Evolutionary conservation across 2,797 vertebrate genomes (phyloP).

Genomic region (Chloroceryle amazona): DNA sequence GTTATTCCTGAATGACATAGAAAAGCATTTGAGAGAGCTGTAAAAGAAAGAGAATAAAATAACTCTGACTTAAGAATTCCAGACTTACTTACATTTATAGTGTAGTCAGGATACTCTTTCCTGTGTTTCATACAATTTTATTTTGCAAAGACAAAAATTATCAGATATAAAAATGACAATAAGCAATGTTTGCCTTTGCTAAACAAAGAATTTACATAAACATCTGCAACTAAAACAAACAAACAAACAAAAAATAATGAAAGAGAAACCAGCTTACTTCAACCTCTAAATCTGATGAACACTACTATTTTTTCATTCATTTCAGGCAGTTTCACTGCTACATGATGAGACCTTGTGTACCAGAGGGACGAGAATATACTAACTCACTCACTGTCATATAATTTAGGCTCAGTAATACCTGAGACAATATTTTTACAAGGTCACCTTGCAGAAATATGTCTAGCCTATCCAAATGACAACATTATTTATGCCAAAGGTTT

Average conservation of each 20-base stretch:
- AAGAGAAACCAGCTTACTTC: slow-evolving; percentile 21
- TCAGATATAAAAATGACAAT: slow-evolving; percentile 42
- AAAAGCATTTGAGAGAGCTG: not conserved
- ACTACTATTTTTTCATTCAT: slow-evolving; percentile 50
- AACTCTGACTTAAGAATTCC: not conserved
- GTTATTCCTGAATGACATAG: not conserved
- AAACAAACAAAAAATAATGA: too few relatives aligned
- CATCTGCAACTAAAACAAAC: not conserved
- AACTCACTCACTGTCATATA: slow-evolving; percentile 81
- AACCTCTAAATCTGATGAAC: slow-evolving; percentile 58
- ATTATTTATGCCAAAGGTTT: slow-evolving; percentile 86
- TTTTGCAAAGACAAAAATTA: slow-evolving; percentile 24
- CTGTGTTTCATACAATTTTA: slow-evolving; percentile 8
- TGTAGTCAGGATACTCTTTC: slow-evolving; percentile 9
- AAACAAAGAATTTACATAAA: slow-evolving; percentile 38
- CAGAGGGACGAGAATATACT: slow-evolving; percentile 74
- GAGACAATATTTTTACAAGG: slow-evolving; percentile 86
- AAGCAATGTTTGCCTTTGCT: slow-evolving; percentile 27
- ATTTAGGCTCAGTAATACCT: slow-evolving; percentile 83
- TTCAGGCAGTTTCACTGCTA: slow-evolving; percentile 71
- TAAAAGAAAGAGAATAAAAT: not conserved
- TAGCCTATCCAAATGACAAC: slow-evolving; percentile 84
- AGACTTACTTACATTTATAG: not conserved
- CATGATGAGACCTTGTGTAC: slow-evolving; percentile 75
- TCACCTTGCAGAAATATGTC: slow-evolving; percentile 83